These are phyloP conservation scores for Matsumyia berberina DNA, from an alignment of 2,888 invertebrate species.

Conservation along the genomic window DNA sequence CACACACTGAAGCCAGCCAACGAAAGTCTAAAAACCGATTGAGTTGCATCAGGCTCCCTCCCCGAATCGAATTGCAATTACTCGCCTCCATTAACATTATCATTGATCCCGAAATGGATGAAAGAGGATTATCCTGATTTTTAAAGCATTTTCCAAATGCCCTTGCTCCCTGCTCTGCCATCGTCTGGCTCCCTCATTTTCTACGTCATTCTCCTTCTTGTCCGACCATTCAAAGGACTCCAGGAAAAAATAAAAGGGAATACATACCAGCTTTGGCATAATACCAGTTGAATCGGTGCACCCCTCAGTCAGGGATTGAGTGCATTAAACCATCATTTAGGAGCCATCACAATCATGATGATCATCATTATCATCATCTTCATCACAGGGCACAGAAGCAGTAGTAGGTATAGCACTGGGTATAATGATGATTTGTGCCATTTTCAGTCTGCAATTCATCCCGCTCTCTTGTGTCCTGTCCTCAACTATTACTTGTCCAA, in stretches of 20 bases:
- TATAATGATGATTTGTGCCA: conserved; percentile 30
- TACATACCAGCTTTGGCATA: conserved; percentile 13
- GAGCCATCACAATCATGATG: conserved; percentile 12
- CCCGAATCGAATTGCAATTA: conserved; percentile 45
- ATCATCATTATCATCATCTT: conserved; percentile 4
- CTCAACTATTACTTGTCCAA: conserved; percentile 42
- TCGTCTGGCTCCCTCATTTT: too few species aligned
- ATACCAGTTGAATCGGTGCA: conserved; percentile 22
- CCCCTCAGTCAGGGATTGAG: conserved; percentile 27
- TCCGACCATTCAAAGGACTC: not conserved
- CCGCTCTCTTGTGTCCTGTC: not conserved
- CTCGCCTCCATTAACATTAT: conserved; percentile 45
- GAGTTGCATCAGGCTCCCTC: not conserved
- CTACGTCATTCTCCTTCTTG: not conserved
- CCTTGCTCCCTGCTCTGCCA: too few species aligned
- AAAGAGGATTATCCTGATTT: conserved; percentile 50
- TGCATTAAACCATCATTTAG: conserved; percentile 34
- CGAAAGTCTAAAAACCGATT: conserved; percentile 1
- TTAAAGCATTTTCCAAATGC: conserved; percentile 44
- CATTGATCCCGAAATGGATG: conserved; percentile 43
- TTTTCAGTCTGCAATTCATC: conserved; percentile 3
- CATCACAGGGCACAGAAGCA: not conserved
- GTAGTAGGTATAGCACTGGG: conserved; percentile 10
- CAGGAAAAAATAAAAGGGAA: not conserved
- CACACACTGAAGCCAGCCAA: not conserved